Conservation (phyloP, 53 echinoderm and acorn worm genomes). For the Luidia sarsii region DNA sequence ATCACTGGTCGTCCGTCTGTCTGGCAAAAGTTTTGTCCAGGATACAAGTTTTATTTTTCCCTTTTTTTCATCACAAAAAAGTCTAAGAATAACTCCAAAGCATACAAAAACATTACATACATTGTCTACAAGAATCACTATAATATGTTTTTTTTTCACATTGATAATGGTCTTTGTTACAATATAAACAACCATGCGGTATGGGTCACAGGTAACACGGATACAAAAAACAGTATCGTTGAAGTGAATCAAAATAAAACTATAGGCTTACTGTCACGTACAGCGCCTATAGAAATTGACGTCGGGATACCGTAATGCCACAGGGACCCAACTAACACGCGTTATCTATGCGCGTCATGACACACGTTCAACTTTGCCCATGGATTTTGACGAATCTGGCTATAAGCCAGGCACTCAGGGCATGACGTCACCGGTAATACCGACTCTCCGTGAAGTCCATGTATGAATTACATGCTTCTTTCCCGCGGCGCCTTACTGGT, state of each 20-base stretch:
- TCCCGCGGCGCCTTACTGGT: too few relatives aligned
- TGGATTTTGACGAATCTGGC: too few relatives aligned
- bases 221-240: conserved; percentile 29
- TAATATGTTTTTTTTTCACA: conserved; percentile 13
- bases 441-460: too few relatives aligned
- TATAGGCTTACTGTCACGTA: too few relatives aligned
- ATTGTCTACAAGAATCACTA: conserved; percentile 46
- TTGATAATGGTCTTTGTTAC: conserved; percentile 47
- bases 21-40: conserved; percentile 20
- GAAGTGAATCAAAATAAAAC: not conserved
- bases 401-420: too few relatives aligned
- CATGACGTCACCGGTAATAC: too few relatives aligned
- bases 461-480: too few relatives aligned
- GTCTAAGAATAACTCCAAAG: conserved; percentile 34
- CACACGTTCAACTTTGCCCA: too few relatives aligned
- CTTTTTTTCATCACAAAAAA: conserved; percentile 13
- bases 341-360: too few relatives aligned
- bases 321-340: too few relatives aligned
- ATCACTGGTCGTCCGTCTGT: conserved; percentile 25
- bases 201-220: conserved; percentile 25
- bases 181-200: conserved; percentile 31
- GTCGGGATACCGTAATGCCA: too few relatives aligned
- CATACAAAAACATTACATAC: conserved; percentile 58
- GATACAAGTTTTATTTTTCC: not conserved
- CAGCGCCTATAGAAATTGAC: too few relatives aligned